A percentile compares a stretch with the other conserved stretches of the same genome.
Conservation (phyloP, 2,888 invertebrate genomes). For the Tipula confusa region DNA sequence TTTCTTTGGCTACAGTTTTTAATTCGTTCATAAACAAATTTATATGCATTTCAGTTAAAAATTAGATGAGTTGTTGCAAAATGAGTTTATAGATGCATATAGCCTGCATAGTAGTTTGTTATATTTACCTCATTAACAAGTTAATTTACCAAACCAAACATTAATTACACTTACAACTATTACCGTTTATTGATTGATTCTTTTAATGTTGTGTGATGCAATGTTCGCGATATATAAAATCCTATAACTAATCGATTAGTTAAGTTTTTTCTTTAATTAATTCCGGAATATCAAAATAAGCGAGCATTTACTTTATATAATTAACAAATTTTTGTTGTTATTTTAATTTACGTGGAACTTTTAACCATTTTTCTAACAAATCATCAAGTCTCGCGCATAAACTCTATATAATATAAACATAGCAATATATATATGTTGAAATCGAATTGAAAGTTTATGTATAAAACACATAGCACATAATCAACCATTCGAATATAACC, state of each 20-base stretch:
- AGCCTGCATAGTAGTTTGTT: too few relatives aligned
- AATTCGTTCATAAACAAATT: too few relatives aligned
- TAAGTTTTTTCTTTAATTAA: neutral
- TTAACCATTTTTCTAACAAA: neutral
- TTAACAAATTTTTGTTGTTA: neutral
- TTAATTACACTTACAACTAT: neutral
- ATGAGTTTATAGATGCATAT: too few relatives aligned
- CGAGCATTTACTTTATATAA: neutral
- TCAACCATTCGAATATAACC: slow-evolving; percentile 4
- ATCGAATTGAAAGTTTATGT: neutral
- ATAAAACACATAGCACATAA: neutral
- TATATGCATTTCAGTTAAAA: too few relatives aligned
- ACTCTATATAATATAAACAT: neutral
- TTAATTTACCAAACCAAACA: neutral
- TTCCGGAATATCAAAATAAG: neutral
- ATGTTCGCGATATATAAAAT: neutral
- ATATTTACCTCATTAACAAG: neutral
- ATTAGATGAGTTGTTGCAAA: too few relatives aligned
- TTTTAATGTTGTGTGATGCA: neutral
- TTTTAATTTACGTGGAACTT: neutral
- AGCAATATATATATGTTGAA: neutral
- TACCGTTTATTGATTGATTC: neutral
- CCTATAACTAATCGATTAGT: neutral
- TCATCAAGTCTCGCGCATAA: neutral
- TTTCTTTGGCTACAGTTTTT: too few relatives aligned